Evolutionary conservation across 92 coral and sea anemone species (phyloP), one percentile per base, ranked within the genome.

Genomic region (Galaxea fascicularis): DNA sequence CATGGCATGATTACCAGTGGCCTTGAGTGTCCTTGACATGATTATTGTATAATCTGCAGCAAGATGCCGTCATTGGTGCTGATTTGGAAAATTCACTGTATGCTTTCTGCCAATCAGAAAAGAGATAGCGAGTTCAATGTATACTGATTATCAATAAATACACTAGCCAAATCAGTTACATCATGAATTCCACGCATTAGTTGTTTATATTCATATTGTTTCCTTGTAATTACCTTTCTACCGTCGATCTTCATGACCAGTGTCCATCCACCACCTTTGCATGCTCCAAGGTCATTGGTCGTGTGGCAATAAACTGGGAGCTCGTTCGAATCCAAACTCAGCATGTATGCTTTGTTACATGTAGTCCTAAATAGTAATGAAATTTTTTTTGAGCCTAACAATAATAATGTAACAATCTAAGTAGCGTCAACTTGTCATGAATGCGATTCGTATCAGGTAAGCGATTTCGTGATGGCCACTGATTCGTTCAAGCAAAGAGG

Each of bases 201-300:
- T 2, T 2, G 3, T 6, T 35, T 35, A 2, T 2, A 35, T 35
- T 35, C 41, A 2, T 35, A 35, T 35, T 35, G 14, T 49, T 49
- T 49, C 13, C 17, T 11, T 4, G 22, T 14, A 24, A n/a, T 0
- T 25, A 63, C 68, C 68, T 63, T 63, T n/a, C 3, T 63, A 16
- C 68, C 68, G 68, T 63, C 68, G 25, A 63, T 63, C 31, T 63
- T 63, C 41, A 63, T 63, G 68, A 63, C 68, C 17, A 63, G 68
- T 35, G 31, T 63, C 68, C 68, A 63, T 24, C 68, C 68, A 63
- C 68, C 68, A 8, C 68, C 16, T 63, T 35, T 4, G 17, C 31
- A 63, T 4, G 68, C 25, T 24, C 68, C 68, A 27, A 63, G 68
- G 20, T 63, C 31, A 27, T 2, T 63, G 30, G 68, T 12, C 68